Percentiles rank a stretch among this genome's conserved stretches.
Conservation (phyloP, 1,140 invertebrate genomes). For the Octopus sinensis region DNA sequence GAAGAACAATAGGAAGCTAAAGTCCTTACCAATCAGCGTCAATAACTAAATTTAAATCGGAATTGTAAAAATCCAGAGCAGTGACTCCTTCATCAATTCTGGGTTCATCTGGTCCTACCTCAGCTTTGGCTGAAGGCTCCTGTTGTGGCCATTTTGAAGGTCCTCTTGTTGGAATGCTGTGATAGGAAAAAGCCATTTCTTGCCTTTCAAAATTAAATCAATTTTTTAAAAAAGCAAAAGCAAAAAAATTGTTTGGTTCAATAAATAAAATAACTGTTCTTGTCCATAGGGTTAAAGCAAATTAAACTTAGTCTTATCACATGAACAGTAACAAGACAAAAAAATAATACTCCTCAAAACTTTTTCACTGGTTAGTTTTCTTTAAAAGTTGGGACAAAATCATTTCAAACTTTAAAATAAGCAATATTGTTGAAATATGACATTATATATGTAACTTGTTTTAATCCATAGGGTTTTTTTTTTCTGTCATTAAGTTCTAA, state of each 20-base stretch:
- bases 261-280: no score
- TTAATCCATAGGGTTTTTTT: no score
- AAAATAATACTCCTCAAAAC: no score
- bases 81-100: conserved; percentile 35
- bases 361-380: no score
- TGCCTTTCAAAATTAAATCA: conserved; percentile 10
- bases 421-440: no score
- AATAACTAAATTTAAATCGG: conserved; percentile 82
- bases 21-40: conserved; percentile 63
- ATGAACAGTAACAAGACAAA: no score
- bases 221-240: background rate
- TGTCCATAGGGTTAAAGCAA: no score
- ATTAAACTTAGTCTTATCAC: no score
- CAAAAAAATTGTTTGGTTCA: background rate
- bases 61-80: conserved; percentile 64
- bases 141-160: conserved; percentile 2
- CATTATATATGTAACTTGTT: no score
- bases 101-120: conserved; percentile 19
- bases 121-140: background rate
- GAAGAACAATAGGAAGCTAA: background rate
- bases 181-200: conserved; percentile 5
- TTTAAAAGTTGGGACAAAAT: no score
- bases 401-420: no score
- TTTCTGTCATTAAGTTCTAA: no score
- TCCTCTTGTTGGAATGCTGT: conserved; percentile 5